Evolutionary conservation across 2,113 vertebrate genomes (phyloP).

Genomic region (Paradisaea rubra): DNA sequence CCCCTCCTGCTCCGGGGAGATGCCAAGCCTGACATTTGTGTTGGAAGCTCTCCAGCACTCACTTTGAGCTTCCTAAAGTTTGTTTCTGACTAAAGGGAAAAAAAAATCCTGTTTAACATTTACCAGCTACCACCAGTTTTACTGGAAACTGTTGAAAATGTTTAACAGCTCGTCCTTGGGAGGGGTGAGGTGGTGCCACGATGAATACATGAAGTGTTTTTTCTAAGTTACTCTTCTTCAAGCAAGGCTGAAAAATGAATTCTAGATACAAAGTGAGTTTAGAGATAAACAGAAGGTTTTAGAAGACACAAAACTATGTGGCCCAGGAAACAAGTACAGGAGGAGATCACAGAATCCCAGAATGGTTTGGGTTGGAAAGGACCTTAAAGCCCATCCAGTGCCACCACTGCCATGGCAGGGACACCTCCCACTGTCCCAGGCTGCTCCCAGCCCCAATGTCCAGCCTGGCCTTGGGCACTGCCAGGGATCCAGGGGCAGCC

Average conservation of each 20-base stretch:
- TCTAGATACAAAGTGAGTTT: neutral
- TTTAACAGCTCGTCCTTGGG: neutral
- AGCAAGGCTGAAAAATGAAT: neutral
- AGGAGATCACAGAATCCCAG: neutral
- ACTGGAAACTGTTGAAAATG: neutral
- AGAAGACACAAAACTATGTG: neutral
- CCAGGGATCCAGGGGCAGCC: neutral
- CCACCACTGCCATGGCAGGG: neutral
- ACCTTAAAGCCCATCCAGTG: accelerated
- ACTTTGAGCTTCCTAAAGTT: neutral
- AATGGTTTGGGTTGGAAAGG: neutral
- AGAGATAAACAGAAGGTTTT: neutral
- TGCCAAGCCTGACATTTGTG: neutral
- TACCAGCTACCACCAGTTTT: neutral
- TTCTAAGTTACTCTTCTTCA: neutral
- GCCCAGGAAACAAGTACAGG: neutral
- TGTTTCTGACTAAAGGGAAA: neutral
- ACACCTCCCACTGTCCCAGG: neutral
- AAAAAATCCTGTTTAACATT: neutral
- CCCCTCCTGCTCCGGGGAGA: neutral
- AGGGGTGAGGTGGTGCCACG: neutral
- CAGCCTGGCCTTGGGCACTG: neutral
- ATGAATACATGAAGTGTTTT: neutral
- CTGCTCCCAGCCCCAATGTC: neutral
- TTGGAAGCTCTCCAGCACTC: neutral